Evolutionary conservation across 2,888 invertebrate genomes (phyloP).

Genomic region (Tortrix viridana): DNA sequence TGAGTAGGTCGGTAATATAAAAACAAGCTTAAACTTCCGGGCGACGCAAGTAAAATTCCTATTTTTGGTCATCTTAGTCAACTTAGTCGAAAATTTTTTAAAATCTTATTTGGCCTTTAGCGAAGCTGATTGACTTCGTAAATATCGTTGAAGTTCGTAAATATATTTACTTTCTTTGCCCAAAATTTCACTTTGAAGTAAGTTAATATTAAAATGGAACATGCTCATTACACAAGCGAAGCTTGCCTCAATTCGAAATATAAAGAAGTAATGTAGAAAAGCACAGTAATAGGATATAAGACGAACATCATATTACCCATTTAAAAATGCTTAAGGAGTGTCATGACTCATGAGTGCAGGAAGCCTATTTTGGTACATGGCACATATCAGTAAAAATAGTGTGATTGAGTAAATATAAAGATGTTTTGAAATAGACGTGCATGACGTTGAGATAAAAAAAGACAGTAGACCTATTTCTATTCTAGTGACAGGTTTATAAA

Average conservation of each 20-base stretch:
- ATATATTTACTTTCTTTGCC: background rate
- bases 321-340: background rate
- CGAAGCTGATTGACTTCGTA: too few species aligned
- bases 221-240: background rate
- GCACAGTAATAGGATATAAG: conserved; percentile 9
- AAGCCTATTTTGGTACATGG: conserved; percentile 21
- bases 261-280: background rate
- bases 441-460: conserved; percentile 15
- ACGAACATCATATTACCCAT: background rate
- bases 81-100: background rate
- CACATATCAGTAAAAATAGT: conserved; percentile 7
- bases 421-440: conserved; percentile 20
- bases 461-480: conserved; percentile 14
- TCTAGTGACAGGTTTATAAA: conserved; percentile 18
- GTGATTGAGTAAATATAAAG: background rate
- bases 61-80: conserved; percentile 6
- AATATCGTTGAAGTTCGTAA: too few species aligned
- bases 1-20: conserved; percentile 15
- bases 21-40: conserved; percentile 26
- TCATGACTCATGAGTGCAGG: conserved; percentile 5
- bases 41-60: background rate
- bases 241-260: background rate
- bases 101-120: background rate
- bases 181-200: background rate
- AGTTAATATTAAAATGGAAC: background rate